Conservation (phyloP, 2,113 vertebrate genomes). For the Syngnathus typhle region DNA sequence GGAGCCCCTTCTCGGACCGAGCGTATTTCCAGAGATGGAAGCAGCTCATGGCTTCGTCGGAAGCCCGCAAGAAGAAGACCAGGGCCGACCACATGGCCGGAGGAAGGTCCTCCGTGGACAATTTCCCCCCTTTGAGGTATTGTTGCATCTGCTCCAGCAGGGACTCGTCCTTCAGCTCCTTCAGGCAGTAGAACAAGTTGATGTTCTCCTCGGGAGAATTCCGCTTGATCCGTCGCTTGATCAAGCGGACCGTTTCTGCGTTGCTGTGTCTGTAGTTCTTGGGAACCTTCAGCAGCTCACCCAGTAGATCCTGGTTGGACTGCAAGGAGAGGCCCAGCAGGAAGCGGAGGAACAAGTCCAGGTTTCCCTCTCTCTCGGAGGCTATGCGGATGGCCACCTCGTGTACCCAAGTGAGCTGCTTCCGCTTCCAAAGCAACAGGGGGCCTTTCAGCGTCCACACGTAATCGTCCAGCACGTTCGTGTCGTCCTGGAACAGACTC, state of each 20-base stretch:
- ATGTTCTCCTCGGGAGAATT: background rate
- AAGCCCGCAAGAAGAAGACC: conserved; percentile 1
- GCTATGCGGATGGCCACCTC: background rate
- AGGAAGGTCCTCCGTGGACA: background rate
- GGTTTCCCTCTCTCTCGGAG: background rate
- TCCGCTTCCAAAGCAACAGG: background rate
- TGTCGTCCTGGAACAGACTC: too few relatives aligned
- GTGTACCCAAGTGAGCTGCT: background rate
- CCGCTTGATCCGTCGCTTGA: background rate
- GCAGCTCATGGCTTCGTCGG: background rate
- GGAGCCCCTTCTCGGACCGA: background rate
- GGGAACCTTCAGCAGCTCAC: background rate
- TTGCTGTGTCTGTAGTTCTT: background rate
- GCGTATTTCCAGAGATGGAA: conserved; percentile 1
- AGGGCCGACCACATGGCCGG: background rate
- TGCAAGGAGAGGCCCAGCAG: conserved; percentile 3
- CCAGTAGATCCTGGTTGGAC: background rate
- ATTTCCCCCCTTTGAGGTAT: background rate
- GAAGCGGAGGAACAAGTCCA: conserved; percentile 10
- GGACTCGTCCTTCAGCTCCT: background rate
- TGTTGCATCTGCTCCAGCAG: conserved; percentile 8
- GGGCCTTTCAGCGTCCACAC: background rate
- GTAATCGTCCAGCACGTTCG: background rate
- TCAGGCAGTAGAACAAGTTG: conserved; percentile 7
- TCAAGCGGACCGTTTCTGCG: background rate